Evolutionary conservation across 2,888 invertebrate species (phyloP), one percentile per base, ranked within the genome.

Genomic region (Tortricodes alternella): DNA sequence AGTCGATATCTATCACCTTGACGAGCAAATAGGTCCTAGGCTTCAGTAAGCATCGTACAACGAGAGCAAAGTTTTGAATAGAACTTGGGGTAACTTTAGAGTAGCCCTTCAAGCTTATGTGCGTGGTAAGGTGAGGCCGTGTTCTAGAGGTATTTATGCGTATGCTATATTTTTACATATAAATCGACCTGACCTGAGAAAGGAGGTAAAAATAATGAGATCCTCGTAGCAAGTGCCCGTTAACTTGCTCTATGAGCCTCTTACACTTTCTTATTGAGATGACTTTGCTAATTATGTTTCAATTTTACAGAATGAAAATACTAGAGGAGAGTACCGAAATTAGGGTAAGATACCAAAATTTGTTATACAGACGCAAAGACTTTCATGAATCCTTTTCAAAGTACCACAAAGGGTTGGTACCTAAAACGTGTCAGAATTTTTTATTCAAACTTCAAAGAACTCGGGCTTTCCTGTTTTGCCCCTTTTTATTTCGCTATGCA

Each of bases 371-470:
- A 43, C 15, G 41, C 11, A 23, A 16, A 41, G 9, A 32, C 19
- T 49, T 41, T 19, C 23, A 37, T 29, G 29, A 19, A 44, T 23
- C 44, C 44, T 56, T 55, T 38, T 23, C 18, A 21, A 44, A 13
- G 11, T 16, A 50, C 23, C 41, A 49, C 43, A 50, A 56, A 56
- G 50, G 56, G 56, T 13, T 18, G 46, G 15, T 37, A 23, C 29
- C 56, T 29, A 56, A 55, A 50, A 24, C 35, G 38, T 16, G 32
- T 13, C 37, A 23, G 49, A 37, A 37, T 44, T 18, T 38, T 53
- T 38, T 50, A 56, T 50, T 56, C 38, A 15, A 37, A 50, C 49
- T 50, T 56, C 50, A 56, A 56, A 56, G 44, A 50, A 49, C 29
- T 44, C 11, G 32, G 44, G 9, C 32, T 49, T 35, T 43, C 24